Evolutionary conservation across 1,140 invertebrate genomes (phyloP), one percentile per base, ranked within the genome.

Genomic region (Bombus picipes): DNA sequence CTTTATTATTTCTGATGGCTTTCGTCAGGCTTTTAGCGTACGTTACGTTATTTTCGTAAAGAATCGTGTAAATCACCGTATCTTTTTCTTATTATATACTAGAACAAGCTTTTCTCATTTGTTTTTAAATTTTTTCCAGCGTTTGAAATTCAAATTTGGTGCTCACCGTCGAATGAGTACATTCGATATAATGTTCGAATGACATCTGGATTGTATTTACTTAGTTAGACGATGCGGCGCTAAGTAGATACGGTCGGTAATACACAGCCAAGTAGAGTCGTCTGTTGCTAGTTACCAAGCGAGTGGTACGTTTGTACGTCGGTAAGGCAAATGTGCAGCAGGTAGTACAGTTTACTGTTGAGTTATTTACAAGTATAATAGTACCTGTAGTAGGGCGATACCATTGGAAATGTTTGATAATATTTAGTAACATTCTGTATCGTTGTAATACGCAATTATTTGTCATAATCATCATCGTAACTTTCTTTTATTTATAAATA

Each of bases 211-310:
- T 28, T 62, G 59, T 62, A 13, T 32, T 37, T 8, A 34, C 18
- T 5, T 1, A 4, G 18, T 53, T 53, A 8, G 1, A 53, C 47
- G 18, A 53, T 53, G 47, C 18, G 22, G 13, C 3, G 13, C 4
- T 10, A 28, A 75, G 43, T 75, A 59, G 78, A 37, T 72, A 75
- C 79, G 43, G 80, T 83, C 73, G 72, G 79, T 80, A 86, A 75
- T 15, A 0, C 4, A 13, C 83, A 15, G 18, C 22, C 39, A 5
- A n/a, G 37, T 13, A 10, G 25, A 71, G 0, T 47, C 2, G 34
- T 1, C 43, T 22, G 9, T n/a, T 5, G 25, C 8, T 41, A 32
- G 15, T 43, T 34, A 18, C 74, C 13, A 18, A 43, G 12, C 10
- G 28, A 77, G 32, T n/a, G 5, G 53, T 15, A n/a, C 18, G 12